Percentiles rank a stretch among this genome's conserved stretches.
Evolutionary conservation across 2,113 vertebrate genomes (phyloP).

Genomic region (Microtus oregoni): DNA sequence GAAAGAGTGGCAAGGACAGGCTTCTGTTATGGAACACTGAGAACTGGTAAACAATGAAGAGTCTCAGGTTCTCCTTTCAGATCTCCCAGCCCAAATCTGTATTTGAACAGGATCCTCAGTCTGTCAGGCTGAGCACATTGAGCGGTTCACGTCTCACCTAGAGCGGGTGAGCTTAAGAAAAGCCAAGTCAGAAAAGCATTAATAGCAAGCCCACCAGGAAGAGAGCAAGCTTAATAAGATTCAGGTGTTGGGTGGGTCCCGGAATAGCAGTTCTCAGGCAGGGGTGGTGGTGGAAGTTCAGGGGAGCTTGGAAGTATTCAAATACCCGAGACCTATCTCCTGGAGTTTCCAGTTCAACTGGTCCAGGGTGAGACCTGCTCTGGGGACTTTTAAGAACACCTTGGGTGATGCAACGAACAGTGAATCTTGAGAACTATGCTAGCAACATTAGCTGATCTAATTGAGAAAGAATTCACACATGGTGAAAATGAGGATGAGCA

Average conservation of each 20-base stretch:
- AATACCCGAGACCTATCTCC: neutral
- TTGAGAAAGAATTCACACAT: conserved; percentile 1
- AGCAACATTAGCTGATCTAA: neutral
- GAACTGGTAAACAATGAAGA: neutral
- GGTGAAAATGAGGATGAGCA: neutral
- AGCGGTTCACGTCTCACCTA: neutral
- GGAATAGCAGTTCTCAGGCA: neutral
- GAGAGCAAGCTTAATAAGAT: conserved; percentile 36
- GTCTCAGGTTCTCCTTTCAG: neutral
- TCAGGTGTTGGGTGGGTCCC: neutral
- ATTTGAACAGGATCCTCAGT: neutral
- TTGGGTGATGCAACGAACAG: neutral
- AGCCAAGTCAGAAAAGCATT: neutral
- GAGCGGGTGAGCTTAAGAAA: neutral
- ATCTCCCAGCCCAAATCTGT: neutral
- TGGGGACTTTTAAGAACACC: neutral
- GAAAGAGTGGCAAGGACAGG: neutral
- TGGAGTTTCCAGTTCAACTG: neutral
- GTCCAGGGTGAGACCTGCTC: neutral
- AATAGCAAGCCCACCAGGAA: neutral
- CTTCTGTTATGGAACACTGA: neutral
- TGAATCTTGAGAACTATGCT: conserved; percentile 11
- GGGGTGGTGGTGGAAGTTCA: neutral
- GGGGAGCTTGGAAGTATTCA: neutral
- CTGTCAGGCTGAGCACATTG: neutral